phyloP scores from a whole-genome alignment of 1,140 invertebrate species.

The Papilio xuthus region DNA sequence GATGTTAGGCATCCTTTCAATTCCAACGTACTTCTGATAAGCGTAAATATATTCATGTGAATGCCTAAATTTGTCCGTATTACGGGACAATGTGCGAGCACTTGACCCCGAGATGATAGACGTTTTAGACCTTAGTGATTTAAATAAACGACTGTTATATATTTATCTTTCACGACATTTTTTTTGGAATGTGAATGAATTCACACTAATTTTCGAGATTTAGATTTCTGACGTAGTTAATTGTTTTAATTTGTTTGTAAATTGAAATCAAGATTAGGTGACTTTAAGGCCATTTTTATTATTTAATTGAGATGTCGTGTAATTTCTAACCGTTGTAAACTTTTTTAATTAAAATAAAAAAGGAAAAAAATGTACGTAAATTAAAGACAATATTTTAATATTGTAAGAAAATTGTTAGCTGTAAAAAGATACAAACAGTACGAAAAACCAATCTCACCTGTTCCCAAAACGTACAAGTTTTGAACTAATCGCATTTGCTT shows the following conservation, averaged over 20 bases:
- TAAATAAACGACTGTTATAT: neutral
- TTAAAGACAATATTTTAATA: neutral
- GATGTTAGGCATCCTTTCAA: neutral
- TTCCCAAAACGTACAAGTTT: neutral
- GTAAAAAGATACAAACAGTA: neutral
- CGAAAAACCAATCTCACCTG: conserved; percentile 6
- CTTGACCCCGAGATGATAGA: neutral
- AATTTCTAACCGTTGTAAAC: too few relatives aligned
- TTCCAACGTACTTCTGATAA: neutral
- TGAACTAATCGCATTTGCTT: conserved; percentile 8
- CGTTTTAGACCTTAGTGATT: neutral
- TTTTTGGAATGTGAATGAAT: too few relatives aligned
- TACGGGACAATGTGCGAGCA: neutral
- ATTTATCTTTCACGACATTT: neutral
- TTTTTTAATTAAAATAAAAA: too few relatives aligned
- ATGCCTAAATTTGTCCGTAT: neutral
- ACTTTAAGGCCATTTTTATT: too few relatives aligned
- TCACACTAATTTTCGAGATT: too few relatives aligned
- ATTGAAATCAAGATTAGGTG: too few relatives aligned
- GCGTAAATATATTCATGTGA: neutral
- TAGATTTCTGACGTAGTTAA: too few relatives aligned
- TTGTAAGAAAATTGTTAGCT: too few relatives aligned
- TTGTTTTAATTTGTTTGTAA: too few relatives aligned
- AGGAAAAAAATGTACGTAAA: neutral
- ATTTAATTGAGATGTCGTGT: too few relatives aligned